phyloP scores from a whole-genome alignment of 2,113 vertebrate species.

The Melanocharis versteri region DNA sequence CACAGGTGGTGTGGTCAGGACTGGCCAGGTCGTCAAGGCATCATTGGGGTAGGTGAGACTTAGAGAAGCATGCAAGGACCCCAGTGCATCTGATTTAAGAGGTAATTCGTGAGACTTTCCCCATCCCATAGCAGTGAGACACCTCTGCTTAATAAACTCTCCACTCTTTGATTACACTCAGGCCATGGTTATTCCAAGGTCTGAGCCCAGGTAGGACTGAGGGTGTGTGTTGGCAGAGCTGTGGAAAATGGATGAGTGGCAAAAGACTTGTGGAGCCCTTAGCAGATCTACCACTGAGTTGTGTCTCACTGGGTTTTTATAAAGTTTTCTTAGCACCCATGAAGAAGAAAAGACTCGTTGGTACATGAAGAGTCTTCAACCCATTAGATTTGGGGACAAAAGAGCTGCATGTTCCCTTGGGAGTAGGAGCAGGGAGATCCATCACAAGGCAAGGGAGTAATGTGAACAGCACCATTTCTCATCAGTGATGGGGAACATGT shows the following conservation, averaged over 20 bases:
- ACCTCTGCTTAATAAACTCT: not conserved
- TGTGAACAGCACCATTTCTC: not conserved
- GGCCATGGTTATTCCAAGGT: not conserved
- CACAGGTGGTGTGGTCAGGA: not conserved
- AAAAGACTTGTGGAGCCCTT: not conserved
- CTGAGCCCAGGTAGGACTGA: not conserved
- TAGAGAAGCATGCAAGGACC: not conserved
- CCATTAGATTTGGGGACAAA: not conserved
- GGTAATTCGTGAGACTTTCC: not conserved
- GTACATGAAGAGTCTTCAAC: not conserved
- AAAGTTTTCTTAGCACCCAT: not conserved
- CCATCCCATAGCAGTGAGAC: not conserved
- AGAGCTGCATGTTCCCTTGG: not conserved
- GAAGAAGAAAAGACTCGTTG: not conserved
- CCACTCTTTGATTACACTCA: not conserved
- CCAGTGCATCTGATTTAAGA: not conserved
- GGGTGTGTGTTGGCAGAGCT: not conserved
- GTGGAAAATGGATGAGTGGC: not conserved
- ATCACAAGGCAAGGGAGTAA: not conserved
- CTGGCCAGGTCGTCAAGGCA: not conserved
- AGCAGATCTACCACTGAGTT: not conserved
- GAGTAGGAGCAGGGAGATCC: not conserved
- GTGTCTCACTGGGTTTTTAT: not conserved
- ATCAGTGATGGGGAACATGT: not conserved
- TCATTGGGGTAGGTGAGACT: not conserved